phyloP scores from a whole-genome alignment of 2,113 vertebrate genomes.

The Microtus richardsoni region DNA sequence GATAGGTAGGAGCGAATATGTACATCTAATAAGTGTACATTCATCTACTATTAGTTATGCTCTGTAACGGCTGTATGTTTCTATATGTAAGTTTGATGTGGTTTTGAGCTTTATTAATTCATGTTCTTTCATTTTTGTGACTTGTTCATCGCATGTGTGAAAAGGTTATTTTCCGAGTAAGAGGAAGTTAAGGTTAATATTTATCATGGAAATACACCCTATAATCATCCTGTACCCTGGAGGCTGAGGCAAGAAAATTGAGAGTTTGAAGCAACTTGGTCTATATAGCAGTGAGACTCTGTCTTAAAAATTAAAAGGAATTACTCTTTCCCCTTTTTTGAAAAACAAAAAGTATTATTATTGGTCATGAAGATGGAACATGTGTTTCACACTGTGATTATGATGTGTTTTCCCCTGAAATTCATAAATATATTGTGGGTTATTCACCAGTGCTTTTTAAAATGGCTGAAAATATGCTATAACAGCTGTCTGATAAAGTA shows the following conservation, averaged over 20 bases:
- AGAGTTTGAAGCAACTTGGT: not conserved
- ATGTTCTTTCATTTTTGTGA: constrained; percentile 12
- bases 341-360: not conserved
- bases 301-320: not conserved
- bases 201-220: not conserved
- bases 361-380: constrained; percentile 35
- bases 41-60: not conserved
- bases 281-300: not conserved
- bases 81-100: not conserved
- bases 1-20: not conserved
- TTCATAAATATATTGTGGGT: constrained; percentile 21
- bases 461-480: constrained; percentile 48
- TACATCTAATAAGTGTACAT: not conserved
- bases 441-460: constrained; percentile 54
- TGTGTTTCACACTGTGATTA: constrained; percentile 53
- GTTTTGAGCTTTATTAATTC: not conserved
- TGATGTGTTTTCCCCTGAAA: constrained; percentile 41
- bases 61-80: not conserved
- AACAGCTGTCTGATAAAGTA: constrained; percentile 62
- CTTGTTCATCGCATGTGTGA: not conserved
- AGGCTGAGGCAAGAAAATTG: not conserved
- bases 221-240: not conserved
- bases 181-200: constrained; percentile 27
- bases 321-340: not conserved
- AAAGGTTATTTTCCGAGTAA: constrained; percentile 26